Conservation (phyloP, 2,888 invertebrate genomes). For the Colostygia pectinataria region DNA sequence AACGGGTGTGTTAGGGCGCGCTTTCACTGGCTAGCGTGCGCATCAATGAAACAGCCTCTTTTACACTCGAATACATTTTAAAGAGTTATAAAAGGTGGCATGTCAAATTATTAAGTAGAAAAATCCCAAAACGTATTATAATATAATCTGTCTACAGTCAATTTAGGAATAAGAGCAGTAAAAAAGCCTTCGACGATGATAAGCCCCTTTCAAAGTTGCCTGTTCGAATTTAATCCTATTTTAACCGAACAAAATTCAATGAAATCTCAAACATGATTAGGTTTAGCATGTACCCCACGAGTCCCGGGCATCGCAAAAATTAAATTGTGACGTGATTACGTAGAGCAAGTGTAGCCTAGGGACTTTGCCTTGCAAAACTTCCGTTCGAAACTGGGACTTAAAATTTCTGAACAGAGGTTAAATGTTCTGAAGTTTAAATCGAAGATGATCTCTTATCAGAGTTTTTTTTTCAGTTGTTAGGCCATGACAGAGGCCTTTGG, state of each 20-base stretch:
- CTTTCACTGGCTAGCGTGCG: too few species aligned
- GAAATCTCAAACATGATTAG: conserved; percentile 28
- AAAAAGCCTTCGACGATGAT: conserved; percentile 5
- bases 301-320: conserved; percentile 21
- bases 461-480: too few species aligned
- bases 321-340: conserved; percentile 22
- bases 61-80: conserved; percentile 16
- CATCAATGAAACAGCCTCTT: too few species aligned
- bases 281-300: conserved; percentile 23
- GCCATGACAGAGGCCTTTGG: too few species aligned
- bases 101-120: neutral
- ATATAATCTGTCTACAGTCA: conserved; percentile 7
- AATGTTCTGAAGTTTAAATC: conserved; percentile 20
- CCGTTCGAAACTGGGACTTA: conserved; percentile 2
- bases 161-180: conserved; percentile 4
- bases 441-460: too few species aligned
- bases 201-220: conserved; percentile 15
- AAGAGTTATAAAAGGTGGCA: conserved; percentile 2
- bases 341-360: conserved; percentile 16
- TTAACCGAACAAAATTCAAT: conserved; percentile 28
- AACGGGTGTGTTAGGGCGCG: conserved; percentile 6
- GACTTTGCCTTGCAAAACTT: conserved; percentile 17
- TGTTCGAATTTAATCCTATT: conserved; percentile 24
- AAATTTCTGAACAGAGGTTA: conserved; percentile 9
- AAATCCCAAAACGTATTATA: conserved; percentile 8